Evolutionary conservation across 2,113 vertebrate species (phyloP), one percentile per base, ranked within the genome.

Genomic region (Gracilinanus agilis): DNA sequence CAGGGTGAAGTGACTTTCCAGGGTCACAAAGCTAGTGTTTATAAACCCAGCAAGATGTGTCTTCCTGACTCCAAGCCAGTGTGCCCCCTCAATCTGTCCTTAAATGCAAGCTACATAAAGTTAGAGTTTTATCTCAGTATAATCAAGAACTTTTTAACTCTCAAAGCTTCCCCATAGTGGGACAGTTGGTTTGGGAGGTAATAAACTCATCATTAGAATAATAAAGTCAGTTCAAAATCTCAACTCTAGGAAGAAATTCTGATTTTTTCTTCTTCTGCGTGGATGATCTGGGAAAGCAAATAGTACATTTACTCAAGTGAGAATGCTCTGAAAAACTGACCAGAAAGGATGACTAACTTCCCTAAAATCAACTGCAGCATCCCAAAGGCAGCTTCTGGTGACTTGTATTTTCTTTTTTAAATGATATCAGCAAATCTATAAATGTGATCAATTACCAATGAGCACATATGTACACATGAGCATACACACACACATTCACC

Each of bases 391-490:
- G 19, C 24, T 19, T 49, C 44, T 95, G 97, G 96, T 98, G 97
- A 97, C 96, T 97, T 96, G 97, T 95, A 94, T 96, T 96, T 97
- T 97, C 92, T 23, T 94, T 58, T 96, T 98, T 97, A 98, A 98
- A 97, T 96, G 9, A 95, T 98, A 98, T 98, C 96, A 97, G 97
- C 88, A 96, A 90, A 88, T 91, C 96, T 97, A 95, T 96, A 98
- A 98, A 94, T 12, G 89, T 97, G 93, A 99, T 99, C 97, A 98
- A 98, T 98, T 98, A 96, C 96, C 40, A 34, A 75, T 34, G n/a
- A 40, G 67, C 34, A 75, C 34, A 21, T 19, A 23, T 40, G 67
- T 23, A 7, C 16, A 21, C 67, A 75, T 0, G 40, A 5, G 27
- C 25, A 27, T 25, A 58, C 3, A 34, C n/a, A 23, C 16, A 8